phyloP scores from a whole-genome alignment of 2,113 vertebrate genomes.

The Actenoides hombroni region DNA sequence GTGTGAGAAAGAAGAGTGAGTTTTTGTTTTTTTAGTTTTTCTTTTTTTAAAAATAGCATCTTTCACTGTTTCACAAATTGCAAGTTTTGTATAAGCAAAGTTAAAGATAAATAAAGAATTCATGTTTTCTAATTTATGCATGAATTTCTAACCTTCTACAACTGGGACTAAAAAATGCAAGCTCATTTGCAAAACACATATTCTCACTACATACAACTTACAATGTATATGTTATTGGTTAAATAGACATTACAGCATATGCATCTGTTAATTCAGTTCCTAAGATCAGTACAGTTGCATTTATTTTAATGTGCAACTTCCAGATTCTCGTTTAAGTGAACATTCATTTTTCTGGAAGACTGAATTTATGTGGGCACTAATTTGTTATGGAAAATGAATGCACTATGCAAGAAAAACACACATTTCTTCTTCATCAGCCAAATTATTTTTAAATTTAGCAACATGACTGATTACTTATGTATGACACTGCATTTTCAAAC shows the following conservation, averaged over 20 bases:
- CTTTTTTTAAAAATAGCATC: background rate
- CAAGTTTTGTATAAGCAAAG: background rate
- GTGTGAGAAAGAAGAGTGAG: background rate
- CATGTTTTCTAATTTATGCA: background rate
- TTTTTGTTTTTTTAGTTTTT: background rate
- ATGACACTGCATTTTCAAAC: background rate
- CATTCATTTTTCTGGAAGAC: constrained; percentile 53
- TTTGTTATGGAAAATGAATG: constrained; percentile 39
- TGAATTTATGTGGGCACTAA: constrained; percentile 24
- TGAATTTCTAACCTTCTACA: background rate
- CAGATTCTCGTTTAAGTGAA: background rate
- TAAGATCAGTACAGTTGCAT: background rate
- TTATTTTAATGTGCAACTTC: background rate
- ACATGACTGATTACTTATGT: constrained; percentile 21
- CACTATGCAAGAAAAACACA: constrained; percentile 3
- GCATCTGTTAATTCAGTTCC: background rate
- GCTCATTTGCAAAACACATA: background rate
- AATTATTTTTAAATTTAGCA: constrained; percentile 34
- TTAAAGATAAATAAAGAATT: background rate
- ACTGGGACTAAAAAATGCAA: background rate
- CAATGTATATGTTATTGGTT: background rate
- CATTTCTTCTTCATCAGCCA: constrained; percentile 4
- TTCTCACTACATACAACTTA: background rate
- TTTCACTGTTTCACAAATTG: background rate
- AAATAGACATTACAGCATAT: background rate